phyloP scores from a whole-genome alignment of 2,797 vertebrate genomes.

The Myotis daubentonii region DNA sequence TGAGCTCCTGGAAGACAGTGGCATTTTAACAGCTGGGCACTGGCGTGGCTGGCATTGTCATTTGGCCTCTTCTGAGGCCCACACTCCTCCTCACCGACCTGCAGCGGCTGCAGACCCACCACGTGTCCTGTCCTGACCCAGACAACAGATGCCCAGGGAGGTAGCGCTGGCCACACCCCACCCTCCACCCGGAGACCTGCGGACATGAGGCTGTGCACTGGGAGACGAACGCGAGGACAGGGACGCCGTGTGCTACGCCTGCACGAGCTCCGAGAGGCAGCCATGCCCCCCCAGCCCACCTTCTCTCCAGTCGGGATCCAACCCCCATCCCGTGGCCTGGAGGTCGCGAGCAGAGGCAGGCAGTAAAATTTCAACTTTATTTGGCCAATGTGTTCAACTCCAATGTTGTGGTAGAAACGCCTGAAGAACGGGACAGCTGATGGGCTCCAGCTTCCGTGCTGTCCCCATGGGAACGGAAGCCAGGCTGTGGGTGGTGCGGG shows the following conservation, averaged over 20 bases:
- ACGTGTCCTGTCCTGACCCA: no score
- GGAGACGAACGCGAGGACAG: not conserved
- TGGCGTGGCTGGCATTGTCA: not conserved
- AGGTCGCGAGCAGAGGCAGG: not conserved
- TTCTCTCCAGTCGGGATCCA: accelerated
- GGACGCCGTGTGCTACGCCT: accelerated
- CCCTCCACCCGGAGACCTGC: not conserved
- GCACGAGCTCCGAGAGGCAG: accelerated
- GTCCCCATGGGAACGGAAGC: constrained; percentile 67
- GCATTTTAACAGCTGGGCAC: not conserved
- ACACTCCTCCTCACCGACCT: no score
- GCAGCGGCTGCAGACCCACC: no score
- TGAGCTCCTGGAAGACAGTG: not conserved
- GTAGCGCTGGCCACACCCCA: no score
- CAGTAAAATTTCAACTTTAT: constrained; percentile 92
- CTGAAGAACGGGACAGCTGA: constrained; percentile 76
- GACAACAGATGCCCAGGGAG: no score
- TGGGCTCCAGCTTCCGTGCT: constrained; percentile 73
- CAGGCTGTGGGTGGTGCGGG: constrained; percentile 56
- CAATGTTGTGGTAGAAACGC: constrained; percentile 92
- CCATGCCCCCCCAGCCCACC: not conserved
- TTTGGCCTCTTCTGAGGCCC: no score
- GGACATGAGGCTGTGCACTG: not conserved
- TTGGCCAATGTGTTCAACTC: constrained; percentile 94
- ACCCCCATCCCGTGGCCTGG: accelerated